phyloP scores from a whole-genome alignment of 2,113 vertebrate species.

The Engraulis encrasicolus region DNA sequence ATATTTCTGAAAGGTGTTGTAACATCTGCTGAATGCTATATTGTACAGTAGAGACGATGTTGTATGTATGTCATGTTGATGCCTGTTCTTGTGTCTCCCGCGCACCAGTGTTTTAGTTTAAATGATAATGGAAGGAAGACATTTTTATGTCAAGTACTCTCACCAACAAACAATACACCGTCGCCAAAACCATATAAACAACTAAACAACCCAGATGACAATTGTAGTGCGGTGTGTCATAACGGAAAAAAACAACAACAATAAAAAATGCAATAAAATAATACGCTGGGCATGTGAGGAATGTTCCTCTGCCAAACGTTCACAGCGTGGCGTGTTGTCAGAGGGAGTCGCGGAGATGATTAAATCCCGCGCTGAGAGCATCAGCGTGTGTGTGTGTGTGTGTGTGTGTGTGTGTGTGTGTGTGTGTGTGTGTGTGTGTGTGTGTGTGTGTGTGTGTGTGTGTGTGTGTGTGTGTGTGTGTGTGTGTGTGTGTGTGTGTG shows the following conservation, averaged over 20 bases:
- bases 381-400: no score
- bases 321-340: slow-evolving; percentile 48
- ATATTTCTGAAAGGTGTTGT: neutral
- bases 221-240: neutral
- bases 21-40: neutral
- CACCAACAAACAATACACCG: neutral
- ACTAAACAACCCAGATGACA: neutral
- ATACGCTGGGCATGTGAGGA: neutral
- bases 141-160: neutral
- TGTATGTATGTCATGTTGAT: neutral
- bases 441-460: no score
- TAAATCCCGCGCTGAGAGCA: slow-evolving; percentile 41
- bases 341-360: slow-evolving; percentile 41
- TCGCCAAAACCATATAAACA: neutral
- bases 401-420: no score
- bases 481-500: no score
- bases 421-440: no score
- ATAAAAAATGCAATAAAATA: no score
- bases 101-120: neutral
- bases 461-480: no score
- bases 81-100: neutral
- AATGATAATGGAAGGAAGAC: neutral
- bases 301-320: slow-evolving; percentile 23
- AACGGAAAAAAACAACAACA: neutral
- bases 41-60: neutral